A percentile compares a stretch with the other conserved stretches of the same genome.
Conservation (phyloP, 2,888 invertebrate genomes). For the Calameuta filiformis region DNA sequence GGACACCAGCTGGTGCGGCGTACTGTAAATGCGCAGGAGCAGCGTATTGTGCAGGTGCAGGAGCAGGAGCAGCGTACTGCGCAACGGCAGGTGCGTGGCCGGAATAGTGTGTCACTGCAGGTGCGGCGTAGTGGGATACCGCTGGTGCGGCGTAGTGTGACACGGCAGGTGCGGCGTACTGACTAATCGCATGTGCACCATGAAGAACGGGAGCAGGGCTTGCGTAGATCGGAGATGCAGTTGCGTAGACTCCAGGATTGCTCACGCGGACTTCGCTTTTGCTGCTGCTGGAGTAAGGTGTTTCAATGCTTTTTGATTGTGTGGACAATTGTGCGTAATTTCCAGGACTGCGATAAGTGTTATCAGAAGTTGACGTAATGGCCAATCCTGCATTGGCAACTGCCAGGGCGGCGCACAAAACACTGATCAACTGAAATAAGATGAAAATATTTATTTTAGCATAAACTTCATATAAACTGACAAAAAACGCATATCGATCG, state of each 20-base stretch:
- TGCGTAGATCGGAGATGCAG: slow-evolving; percentile 28
- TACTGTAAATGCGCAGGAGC: background rate
- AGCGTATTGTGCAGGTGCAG: background rate
- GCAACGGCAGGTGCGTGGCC: slow-evolving; percentile 21
- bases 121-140: slow-evolving; percentile 16
- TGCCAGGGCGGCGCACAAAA: slow-evolving; percentile 8
- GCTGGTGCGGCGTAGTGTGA: slow-evolving; percentile 18
- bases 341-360: slow-evolving; percentile 18
- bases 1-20: too few relatives aligned
- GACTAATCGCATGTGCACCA: slow-evolving; percentile 15
- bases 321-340: slow-evolving; percentile 20
- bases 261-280: slow-evolving; percentile 16
- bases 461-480: background rate
- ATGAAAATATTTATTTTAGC: background rate
- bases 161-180: slow-evolving; percentile 12
- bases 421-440: background rate
- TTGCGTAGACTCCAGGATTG: slow-evolving; percentile 24
- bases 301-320: slow-evolving; percentile 17
- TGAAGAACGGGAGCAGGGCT: slow-evolving; percentile 20
- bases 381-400: slow-evolving; percentile 17
- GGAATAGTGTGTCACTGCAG: slow-evolving; percentile 10
- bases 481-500: background rate
- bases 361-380: slow-evolving; percentile 18
- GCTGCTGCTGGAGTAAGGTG: slow-evolving; percentile 20
- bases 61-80: slow-evolving; percentile 1